Evolutionary conservation across 2,113 vertebrate genomes (phyloP).

Genomic region (Panurus biarmicus): DNA sequence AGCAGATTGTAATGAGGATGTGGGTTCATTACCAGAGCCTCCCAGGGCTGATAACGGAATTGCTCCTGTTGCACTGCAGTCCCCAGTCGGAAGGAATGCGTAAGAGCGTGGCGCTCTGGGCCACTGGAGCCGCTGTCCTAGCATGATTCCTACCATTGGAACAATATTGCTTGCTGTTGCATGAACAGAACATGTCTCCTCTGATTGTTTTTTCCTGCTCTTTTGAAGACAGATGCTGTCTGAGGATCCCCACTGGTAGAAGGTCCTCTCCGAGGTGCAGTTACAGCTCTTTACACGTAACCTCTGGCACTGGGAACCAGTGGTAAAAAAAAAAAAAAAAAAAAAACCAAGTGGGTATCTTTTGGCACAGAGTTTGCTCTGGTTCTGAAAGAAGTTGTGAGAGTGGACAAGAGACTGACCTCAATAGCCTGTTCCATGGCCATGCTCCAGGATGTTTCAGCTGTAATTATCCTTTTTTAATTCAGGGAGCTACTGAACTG

Average conservation of each 20-base stretch:
- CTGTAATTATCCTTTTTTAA: not conserved
- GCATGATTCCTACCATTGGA: conserved; percentile 26
- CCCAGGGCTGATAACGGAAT: not conserved
- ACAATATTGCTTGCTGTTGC: conserved; percentile 62
- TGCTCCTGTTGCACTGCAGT: not conserved
- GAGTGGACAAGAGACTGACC: not conserved
- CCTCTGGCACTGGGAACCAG: not conserved
- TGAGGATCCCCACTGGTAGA: not conserved
- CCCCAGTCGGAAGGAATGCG: not conserved
- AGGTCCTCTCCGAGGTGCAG: conserved; percentile 12
- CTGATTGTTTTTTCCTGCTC: conserved; percentile 58
- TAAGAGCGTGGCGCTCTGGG: not conserved
- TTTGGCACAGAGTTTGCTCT: not conserved
- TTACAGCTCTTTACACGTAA: not conserved
- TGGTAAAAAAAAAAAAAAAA: not conserved
- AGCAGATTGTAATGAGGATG: conserved; percentile 20
- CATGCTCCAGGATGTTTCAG: not conserved
- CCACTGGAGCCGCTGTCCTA: conserved; percentile 11
- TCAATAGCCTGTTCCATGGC: not conserved
- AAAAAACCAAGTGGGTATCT: not conserved
- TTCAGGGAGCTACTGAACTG: not conserved
- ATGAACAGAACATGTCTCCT: conserved; percentile 58
- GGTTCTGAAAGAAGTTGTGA: not conserved
- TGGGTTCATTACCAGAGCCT: not conserved
- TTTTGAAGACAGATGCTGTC: conserved; percentile 20